Evolutionary conservation across 35 echinoderm and acorn worm genomes (phyloP).

Genomic region (Strongylocentrotus purpuratus): DNA sequence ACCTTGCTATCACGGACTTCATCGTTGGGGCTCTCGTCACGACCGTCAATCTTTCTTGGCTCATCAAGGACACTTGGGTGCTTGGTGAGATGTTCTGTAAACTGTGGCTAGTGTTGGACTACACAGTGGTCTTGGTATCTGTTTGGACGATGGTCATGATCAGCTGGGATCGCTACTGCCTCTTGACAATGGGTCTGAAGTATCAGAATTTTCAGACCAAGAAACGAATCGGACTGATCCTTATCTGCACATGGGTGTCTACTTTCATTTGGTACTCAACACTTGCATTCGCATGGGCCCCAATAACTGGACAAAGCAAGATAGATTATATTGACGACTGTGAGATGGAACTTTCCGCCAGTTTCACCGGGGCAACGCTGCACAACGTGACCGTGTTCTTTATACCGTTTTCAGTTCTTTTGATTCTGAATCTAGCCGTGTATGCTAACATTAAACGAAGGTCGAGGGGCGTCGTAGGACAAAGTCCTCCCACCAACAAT

Average conservation of each 20-base stretch:
- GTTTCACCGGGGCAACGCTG: conserved; percentile 10
- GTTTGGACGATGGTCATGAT: conserved; percentile 56
- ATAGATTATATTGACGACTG: conserved; percentile 59
- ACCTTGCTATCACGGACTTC: conserved; percentile 65
- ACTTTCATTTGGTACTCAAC: conserved; percentile 8
- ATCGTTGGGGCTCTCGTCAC: conserved; percentile 59
- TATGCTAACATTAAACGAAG: conserved; percentile 45
- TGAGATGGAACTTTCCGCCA: conserved; percentile 52
- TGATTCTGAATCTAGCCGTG: conserved; percentile 34
- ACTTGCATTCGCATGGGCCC: background rate
- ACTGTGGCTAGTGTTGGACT: conserved; percentile 59
- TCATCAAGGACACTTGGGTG: conserved; percentile 53
- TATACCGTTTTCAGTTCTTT: conserved; percentile 47
- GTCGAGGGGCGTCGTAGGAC: background rate
- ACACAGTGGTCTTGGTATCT: background rate
- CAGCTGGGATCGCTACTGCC: conserved; percentile 57
- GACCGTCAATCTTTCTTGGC: conserved; percentile 57
- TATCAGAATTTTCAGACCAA: conserved; percentile 53
- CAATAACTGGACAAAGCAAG: background rate
- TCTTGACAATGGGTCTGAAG: conserved; percentile 47
- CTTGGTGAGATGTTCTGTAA: conserved; percentile 64
- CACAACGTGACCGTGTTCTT: conserved; percentile 47
- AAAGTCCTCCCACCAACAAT: background rate
- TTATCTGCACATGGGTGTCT: background rate
- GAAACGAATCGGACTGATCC: conserved; percentile 7